Conservation (phyloP, 2,888 invertebrate genomes). For the Mayetiola destructor region DNA sequence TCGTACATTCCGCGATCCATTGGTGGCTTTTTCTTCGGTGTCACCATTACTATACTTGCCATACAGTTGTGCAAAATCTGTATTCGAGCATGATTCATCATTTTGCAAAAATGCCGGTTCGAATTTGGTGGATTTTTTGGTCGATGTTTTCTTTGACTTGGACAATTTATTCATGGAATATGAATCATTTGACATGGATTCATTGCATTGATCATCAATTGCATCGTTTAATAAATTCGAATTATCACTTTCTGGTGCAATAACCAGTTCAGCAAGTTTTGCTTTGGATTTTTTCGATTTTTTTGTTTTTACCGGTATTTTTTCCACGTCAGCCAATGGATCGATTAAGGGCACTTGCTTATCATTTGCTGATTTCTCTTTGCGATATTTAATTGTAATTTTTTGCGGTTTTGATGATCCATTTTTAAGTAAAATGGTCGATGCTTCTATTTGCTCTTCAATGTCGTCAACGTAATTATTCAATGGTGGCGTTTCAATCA, state of each 20-base stretch:
- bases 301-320: constrained; percentile 11
- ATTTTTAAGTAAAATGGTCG: constrained; percentile 30
- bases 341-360: not conserved
- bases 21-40: not conserved
- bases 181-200: constrained; percentile 12
- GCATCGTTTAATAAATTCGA: not conserved
- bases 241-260: not conserved
- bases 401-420: constrained; percentile 30
- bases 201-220: not conserved
- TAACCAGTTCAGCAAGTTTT: too few species aligned
- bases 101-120: not conserved
- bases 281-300: constrained; percentile 1
- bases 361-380: constrained; percentile 18
- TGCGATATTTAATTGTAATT: constrained; percentile 33
- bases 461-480: constrained; percentile 19
- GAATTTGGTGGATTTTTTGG: not conserved
- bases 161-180: not conserved
- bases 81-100: constrained; percentile 19
- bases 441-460: constrained; percentile 31
- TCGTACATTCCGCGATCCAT: not conserved
- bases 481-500: not conserved
- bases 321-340: not conserved
- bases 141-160: not conserved
- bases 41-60: constrained; percentile 9
- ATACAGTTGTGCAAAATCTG: constrained; percentile 19